Evolutionary conservation across 2,113 vertebrate genomes (phyloP), one percentile per base, ranked within the genome.

Genomic region (Menura novaehollandiae): DNA sequence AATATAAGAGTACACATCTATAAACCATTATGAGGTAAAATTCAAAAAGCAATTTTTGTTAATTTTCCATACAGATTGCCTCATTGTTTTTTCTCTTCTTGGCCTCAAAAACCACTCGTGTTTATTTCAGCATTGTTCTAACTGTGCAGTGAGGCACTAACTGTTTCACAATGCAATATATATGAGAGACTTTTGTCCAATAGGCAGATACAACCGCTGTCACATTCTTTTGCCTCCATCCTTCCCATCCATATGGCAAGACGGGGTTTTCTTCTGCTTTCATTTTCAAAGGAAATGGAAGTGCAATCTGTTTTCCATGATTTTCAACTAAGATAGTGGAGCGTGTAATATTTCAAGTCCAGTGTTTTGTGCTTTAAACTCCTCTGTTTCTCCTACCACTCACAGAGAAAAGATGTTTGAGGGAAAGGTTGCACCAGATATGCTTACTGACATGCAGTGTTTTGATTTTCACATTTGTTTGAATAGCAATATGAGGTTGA

Each of bases 401-500:
- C 43, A 59, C 43, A 37, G 27, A 51, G 18, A 84, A 81, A 52
- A 58, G 10, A 27, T 3, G 8, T 89, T 74, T 95, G 37, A 82
- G 35, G 71, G 52, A 71, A 83, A 2, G 2, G 39, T 17, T 41
- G 10, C 13, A 20, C 7, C 11, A 52, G 10, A 4, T 83, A 66
- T 16, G 4, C 37, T 74, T 91, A 72, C 60, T 68, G 52, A 53
- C 22, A 44, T 11, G 24, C 41, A 91, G 44, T 9, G 1, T 41
- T 95, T 91, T 91, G 68, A 32, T 96, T 92, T 95, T 53, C 26
- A 66, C 10, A 3, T 51, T 81, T 96, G 32, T 89, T 53, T 88
- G 41, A 86, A 55, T 44, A 81, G 16, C 67, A 91, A 37, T 28
- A 5, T 62, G 32, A 92, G 53, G 12, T 35, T 84, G 43, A 39